These are phyloP conservation scores for Pilophorus perplexus DNA, from an alignment of 2,888 invertebrate genomes.

Conservation along the genomic window DNA sequence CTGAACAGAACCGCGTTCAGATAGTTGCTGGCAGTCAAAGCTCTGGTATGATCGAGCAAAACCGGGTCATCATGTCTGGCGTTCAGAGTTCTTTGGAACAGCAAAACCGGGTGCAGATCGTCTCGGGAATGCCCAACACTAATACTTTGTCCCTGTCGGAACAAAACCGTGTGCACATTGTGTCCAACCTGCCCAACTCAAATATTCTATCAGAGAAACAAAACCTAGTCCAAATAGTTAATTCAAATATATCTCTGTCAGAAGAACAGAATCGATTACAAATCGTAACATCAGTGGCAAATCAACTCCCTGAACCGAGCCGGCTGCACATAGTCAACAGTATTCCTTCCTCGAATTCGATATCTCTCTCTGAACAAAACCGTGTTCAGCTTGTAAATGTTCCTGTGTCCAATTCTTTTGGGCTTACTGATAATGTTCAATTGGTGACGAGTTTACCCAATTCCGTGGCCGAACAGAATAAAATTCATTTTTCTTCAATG, in stretches of 20 bases:
- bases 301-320: conserved; percentile 44
- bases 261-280: conserved; percentile 48
- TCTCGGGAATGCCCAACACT: conserved; percentile 44
- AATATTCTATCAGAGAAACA: conserved; percentile 48
- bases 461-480: conserved; percentile 31
- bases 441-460: conserved; percentile 24
- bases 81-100: conserved; percentile 46
- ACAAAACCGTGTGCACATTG: conserved; percentile 45
- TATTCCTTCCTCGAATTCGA: conserved; percentile 43
- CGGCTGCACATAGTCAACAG: conserved; percentile 49
- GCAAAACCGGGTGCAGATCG: conserved; percentile 48
- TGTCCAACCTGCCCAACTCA: conserved; percentile 45
- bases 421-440: conserved; percentile 27
- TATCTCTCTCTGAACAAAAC: conserved; percentile 33
- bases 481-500: conserved; percentile 35
- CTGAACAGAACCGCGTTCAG: conserved; percentile 44
- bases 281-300: conserved; percentile 45
- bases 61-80: conserved; percentile 47
- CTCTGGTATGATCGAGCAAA: conserved; percentile 46
- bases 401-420: conserved; percentile 29
- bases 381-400: conserved; percentile 32
- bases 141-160: conserved; percentile 43
- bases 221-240: conserved; percentile 46
- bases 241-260: conserved; percentile 44
- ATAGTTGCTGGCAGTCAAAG: conserved; percentile 40